Conservation (phyloP, 2,888 invertebrate genomes). For the Ditylenchus weischeri region DNA sequence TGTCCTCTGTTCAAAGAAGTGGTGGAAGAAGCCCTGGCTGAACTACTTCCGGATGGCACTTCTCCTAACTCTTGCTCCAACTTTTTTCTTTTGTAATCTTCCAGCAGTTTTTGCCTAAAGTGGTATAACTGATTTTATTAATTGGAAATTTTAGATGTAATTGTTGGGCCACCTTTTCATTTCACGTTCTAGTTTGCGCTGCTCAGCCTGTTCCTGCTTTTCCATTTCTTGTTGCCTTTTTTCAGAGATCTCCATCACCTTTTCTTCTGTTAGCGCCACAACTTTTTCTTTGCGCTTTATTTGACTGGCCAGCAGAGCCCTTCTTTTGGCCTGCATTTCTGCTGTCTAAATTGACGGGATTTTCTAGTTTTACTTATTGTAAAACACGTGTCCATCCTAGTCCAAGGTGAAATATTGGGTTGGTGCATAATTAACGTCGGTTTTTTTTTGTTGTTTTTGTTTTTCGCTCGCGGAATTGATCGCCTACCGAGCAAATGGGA, state of each 20-base stretch:
- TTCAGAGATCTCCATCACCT: slow-evolving; percentile 35
- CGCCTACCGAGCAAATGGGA: too few relatives aligned
- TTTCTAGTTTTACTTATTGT: background rate
- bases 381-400: too few relatives aligned
- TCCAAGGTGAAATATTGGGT: too few relatives aligned
- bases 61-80: slow-evolving; percentile 51
- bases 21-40: slow-evolving; percentile 42
- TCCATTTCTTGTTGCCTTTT: slow-evolving; percentile 43
- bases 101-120: slow-evolving; percentile 52
- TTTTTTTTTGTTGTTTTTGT: too few relatives aligned
- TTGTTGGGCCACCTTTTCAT: slow-evolving; percentile 40
- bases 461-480: too few relatives aligned
- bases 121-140: background rate
- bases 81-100: slow-evolving; percentile 56
- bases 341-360: slow-evolving; percentile 24
- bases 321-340: slow-evolving; percentile 52
- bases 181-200: slow-evolving; percentile 54
- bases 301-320: slow-evolving; percentile 52
- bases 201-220: slow-evolving; percentile 51
- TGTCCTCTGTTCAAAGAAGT: slow-evolving; percentile 36
- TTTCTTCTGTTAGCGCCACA: slow-evolving; percentile 42
- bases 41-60: slow-evolving; percentile 30
- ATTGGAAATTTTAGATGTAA: background rate
- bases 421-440: too few relatives aligned
- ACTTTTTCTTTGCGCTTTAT: slow-evolving; percentile 54